Evolutionary conservation across 2,797 vertebrate species (phyloP).

Genomic region (Sorex maritimensis): DNA sequence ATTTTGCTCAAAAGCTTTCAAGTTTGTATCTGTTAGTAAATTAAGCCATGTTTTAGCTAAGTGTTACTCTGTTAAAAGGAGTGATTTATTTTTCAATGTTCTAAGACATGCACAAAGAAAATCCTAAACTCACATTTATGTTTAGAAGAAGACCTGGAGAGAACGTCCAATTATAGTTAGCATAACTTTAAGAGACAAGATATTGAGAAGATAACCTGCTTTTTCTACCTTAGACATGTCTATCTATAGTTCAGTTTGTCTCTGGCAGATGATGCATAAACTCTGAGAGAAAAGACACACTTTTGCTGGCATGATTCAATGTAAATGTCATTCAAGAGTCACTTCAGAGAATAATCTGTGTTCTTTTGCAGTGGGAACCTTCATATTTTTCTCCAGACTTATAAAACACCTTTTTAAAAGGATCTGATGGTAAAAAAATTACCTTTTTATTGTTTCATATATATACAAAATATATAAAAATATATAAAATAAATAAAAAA

Average conservation of each 20-base stretch:
- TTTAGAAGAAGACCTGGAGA: conserved; percentile 29
- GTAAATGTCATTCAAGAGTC: conserved; percentile 71
- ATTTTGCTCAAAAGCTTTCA: too few species aligned
- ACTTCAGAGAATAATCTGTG: conserved; percentile 57
- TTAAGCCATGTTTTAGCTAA: neutral
- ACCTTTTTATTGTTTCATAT: neutral
- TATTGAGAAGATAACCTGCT: conserved; percentile 78
- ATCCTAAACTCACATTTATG: conserved; percentile 71
- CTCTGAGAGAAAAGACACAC: conserved; percentile 67
- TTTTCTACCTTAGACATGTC: conserved; percentile 75
- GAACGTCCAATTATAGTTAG: conserved; percentile 66
- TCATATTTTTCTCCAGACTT: conserved; percentile 11
- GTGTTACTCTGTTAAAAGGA: neutral
- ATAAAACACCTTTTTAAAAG: neutral
- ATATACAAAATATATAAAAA: too few species aligned
- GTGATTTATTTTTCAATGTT: neutral
- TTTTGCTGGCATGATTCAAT: neutral
- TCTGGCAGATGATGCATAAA: conserved; percentile 86
- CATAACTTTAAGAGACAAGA: conserved; percentile 67
- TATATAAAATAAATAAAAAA: too few species aligned
- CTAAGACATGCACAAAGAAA: neutral
- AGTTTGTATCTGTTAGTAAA: too few species aligned
- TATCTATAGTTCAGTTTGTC: conserved; percentile 68
- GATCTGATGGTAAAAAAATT: conserved; percentile 13
- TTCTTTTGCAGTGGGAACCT: conserved; percentile 32